Conservation (phyloP, 2,797 vertebrate species). For the Myiothlypis coronata region DNA sequence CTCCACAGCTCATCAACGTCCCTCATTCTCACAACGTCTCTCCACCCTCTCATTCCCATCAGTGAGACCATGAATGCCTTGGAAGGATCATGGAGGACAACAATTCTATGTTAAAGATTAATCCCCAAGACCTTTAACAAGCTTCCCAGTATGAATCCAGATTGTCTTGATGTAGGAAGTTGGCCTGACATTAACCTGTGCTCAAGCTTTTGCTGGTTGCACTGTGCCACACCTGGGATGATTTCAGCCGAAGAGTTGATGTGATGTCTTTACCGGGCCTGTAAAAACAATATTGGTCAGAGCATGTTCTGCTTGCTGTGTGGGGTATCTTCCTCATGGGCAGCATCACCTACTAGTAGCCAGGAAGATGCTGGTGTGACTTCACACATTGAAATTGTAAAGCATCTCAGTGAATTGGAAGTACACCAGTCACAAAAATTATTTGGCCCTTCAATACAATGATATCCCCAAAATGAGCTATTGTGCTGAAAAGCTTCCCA, state of each 20-base stretch:
- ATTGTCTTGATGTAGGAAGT: background rate
- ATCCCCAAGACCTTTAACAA: background rate
- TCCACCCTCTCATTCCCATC: background rate
- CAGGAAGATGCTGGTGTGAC: background rate
- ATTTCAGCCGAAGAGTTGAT: background rate
- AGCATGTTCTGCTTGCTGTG: background rate
- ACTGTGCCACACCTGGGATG: background rate
- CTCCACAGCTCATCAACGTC: background rate
- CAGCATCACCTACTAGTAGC: background rate
- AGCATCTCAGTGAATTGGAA: background rate
- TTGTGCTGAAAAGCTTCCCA: background rate
- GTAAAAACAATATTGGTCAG: background rate
- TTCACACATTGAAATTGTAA: background rate
- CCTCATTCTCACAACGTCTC: background rate
- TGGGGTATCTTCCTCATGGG: background rate
- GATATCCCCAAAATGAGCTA: background rate
- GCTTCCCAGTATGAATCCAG: background rate
- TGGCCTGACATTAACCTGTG: background rate
- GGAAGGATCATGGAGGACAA: background rate
- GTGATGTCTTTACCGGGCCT: background rate
- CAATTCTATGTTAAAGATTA: background rate
- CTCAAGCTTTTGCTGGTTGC: background rate
- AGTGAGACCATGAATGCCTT: background rate
- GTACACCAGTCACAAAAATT: background rate
- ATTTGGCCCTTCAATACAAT: rapidly evolving